Evolutionary conservation across 2,113 vertebrate genomes (phyloP), one percentile per base, ranked within the genome.

Genomic region (Pterocles gutturalis): DNA sequence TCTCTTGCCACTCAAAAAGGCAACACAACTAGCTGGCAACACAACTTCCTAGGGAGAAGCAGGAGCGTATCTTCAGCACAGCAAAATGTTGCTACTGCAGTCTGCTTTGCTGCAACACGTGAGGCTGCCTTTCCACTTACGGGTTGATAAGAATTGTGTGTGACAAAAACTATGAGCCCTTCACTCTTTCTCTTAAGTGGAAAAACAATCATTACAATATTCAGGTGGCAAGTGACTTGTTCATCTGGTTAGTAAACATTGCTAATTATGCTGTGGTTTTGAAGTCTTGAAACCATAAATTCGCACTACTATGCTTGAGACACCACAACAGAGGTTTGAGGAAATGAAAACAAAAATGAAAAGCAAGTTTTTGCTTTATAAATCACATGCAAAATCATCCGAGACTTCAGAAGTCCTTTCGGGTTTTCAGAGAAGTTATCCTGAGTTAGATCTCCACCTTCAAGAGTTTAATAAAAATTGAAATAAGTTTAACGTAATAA

Each of bases 341-440:
- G 87, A 93, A 95, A 90, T 80, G 20, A 83, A 91, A 84, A 87
- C 53, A 92, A 86, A 89, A 89, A 53, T 25, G 6, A 89, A 91
- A 94, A 91, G 21, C n/a, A 72, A 79, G 10, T 9, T 79, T 93
- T 85, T 91, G 49, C 41, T 88, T 80, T 49, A 93, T 80, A 96
- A 91, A 88, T 79, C 45, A 34, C 17, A 76, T 71, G 46, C 41
- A 90, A 88, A 95, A 71, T 46, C 36, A 49, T 61, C 28, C 62
- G 21, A 85, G 53, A 38, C 48, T 71, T 89, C 58, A 89, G 55
- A 95, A 87, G 34, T 66, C 53, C 41, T 75, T 79, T 20, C 36
- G 77, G 20, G 19, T 81, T 95, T 95, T 88, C 54, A 61, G 41
- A 93, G n/a, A 69, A 76, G n/a, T 60, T 93, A 46, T 69, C 75